These are phyloP conservation scores for Plectropomus leopardus DNA, from an alignment of 2,113 vertebrate genomes.

Conservation along the genomic window DNA sequence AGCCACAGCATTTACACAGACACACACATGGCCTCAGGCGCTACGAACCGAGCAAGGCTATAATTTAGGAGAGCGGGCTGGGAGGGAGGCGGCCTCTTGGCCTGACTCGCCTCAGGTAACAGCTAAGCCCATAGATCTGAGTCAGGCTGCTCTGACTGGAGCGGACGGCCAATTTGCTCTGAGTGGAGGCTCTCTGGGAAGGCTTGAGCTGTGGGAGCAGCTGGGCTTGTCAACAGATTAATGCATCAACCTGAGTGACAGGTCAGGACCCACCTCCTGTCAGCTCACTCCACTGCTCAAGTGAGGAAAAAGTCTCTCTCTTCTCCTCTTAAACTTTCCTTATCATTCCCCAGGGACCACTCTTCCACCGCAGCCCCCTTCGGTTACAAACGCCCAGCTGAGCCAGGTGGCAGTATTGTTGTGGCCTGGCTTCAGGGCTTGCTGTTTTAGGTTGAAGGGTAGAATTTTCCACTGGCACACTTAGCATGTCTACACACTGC, in stretches of 20 bases:
- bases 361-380: background rate
- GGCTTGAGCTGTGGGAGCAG: conserved; percentile 76
- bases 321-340: conserved; percentile 24
- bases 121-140: conserved; percentile 74
- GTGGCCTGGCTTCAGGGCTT: conserved; percentile 45
- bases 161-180: conserved; percentile 76
- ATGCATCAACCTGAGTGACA: conserved; percentile 82
- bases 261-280: conserved; percentile 64
- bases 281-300: conserved; percentile 37
- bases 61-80: conserved; percentile 73
- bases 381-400: conserved; percentile 4
- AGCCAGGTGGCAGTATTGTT: conserved; percentile 74
- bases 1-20: conserved; percentile 37
- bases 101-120: conserved; percentile 81
- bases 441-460: conserved; percentile 52
- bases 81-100: conserved; percentile 66
- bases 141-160: conserved; percentile 72
- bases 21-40: conserved; percentile 69
- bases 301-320: conserved; percentile 39
- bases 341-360: conserved; percentile 45
- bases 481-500: conserved; percentile 60
- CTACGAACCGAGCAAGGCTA: conserved; percentile 64
- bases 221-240: conserved; percentile 82
- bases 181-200: conserved; percentile 59
- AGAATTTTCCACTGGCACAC: conserved; percentile 80